Evolutionary conservation across 2,888 invertebrate genomes (phyloP).

Genomic region (Autographa gamma): DNA sequence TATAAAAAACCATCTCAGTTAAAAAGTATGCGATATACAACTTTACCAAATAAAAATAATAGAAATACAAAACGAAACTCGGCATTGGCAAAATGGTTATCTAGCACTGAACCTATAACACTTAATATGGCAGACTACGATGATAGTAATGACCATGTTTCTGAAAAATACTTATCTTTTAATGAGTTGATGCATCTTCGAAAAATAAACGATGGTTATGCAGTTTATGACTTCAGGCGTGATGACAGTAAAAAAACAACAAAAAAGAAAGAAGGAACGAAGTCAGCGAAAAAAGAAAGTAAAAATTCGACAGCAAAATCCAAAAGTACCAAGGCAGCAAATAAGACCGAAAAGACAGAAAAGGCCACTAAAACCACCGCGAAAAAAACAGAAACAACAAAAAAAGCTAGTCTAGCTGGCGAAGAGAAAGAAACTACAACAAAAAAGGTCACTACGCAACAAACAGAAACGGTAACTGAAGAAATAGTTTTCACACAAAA

Average conservation of each 20-base stretch:
- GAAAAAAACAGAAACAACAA: slow-evolving; percentile 6
- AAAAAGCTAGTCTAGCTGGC: slow-evolving; percentile 6
- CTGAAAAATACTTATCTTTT: slow-evolving; percentile 84
- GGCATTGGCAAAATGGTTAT: slow-evolving; percentile 40
- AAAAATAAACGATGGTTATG: slow-evolving; percentile 68
- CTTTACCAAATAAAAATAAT: slow-evolving; percentile 66
- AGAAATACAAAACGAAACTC: slow-evolving; percentile 61
- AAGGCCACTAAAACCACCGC: neutral
- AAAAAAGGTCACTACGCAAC: neutral
- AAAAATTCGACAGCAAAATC: neutral
- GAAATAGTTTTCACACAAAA: slow-evolving; percentile 70
- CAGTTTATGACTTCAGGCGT: slow-evolving; percentile 65
- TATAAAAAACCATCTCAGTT: slow-evolving; percentile 63
- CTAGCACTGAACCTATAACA: slow-evolving; percentile 78
- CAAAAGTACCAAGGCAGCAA: slow-evolving; percentile 9
- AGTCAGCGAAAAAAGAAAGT: slow-evolving; percentile 23
- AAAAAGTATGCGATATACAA: slow-evolving; percentile 78
- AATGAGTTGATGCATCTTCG: slow-evolving; percentile 83
- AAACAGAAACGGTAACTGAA: neutral
- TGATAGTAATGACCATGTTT: slow-evolving; percentile 59
- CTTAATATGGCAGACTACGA: slow-evolving; percentile 61
- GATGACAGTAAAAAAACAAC: slow-evolving; percentile 14
- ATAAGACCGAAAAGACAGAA: neutral
- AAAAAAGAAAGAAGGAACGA: slow-evolving; percentile 1
- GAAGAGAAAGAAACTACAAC: neutral